These are phyloP conservation scores for Ditula angustiorana DNA, from an alignment of 2,888 invertebrate genomes.

Conservation along the genomic window DNA sequence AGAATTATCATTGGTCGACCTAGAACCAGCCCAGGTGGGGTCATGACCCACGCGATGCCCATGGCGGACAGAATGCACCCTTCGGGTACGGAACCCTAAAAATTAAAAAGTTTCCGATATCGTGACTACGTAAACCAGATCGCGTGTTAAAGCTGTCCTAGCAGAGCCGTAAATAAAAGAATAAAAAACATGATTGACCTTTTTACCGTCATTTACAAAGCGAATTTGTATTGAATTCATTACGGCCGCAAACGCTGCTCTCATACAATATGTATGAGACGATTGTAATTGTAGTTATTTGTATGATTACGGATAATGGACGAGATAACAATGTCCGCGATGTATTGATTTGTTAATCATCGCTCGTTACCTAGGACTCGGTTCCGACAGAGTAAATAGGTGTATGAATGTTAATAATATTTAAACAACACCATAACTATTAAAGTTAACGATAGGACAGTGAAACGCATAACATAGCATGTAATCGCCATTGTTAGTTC, in stretches of 20 bases:
- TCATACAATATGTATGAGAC: conserved; percentile 38
- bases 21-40: too few species aligned
- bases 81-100: too few species aligned
- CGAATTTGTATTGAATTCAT: conserved; percentile 14
- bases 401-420: background rate
- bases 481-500: background rate
- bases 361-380: conserved; percentile 4
- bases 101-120: background rate
- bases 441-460: background rate
- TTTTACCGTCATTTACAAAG: background rate
- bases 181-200: background rate
- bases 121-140: background rate
- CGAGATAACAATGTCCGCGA: conserved; percentile 11
- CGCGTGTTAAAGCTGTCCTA: background rate
- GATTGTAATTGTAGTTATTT: conserved; percentile 19
- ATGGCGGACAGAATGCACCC: too few species aligned
- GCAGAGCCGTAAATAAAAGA: background rate
- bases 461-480: background rate
- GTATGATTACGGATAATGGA: conserved; percentile 34
- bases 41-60: too few species aligned
- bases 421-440: background rate
- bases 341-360: conserved; percentile 34
- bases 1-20: too few species aligned
- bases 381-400: conserved; percentile 25
- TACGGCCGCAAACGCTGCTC: conserved; percentile 1